Evolutionary conservation across 1,140 invertebrate genomes (phyloP).

Genomic region (Neelides sp.): DNA sequence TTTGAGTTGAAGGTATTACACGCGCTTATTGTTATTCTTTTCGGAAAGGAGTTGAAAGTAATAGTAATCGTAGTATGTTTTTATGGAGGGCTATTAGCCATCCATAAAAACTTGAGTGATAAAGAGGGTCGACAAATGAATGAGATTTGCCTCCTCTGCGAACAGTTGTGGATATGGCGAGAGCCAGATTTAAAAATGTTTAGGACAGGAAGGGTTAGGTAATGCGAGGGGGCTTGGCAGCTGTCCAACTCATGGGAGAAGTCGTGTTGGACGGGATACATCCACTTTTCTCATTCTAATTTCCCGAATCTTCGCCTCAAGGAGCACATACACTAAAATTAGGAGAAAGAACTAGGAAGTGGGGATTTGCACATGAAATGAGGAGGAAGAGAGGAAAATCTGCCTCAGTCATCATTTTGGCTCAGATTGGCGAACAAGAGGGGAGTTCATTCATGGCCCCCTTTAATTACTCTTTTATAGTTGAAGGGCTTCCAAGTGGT

Average conservation of each 20-base stretch:
- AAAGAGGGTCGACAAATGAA: neutral
- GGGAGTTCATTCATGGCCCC: too few species aligned
- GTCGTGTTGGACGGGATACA: too few species aligned
- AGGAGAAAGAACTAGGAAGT: conserved; percentile 12
- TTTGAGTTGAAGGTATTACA: conserved; percentile 85
- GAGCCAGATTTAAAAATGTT: neutral
- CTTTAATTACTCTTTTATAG: too few species aligned
- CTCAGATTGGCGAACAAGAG: too few species aligned
- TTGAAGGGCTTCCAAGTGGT: too few species aligned
- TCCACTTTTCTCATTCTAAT: conserved; percentile 5
- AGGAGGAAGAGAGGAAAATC: conserved; percentile 1
- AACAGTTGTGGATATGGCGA: conserved; percentile 3
- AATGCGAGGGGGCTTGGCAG: conserved; percentile 3
- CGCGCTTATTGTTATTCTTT: too few species aligned
- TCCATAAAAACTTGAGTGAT: neutral
- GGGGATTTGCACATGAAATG: neutral
- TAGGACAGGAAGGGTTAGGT: too few species aligned
- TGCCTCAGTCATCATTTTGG: too few species aligned
- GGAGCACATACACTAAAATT: conserved; percentile 11
- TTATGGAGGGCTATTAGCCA: neutral
- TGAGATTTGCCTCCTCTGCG: neutral
- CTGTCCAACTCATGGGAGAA: too few species aligned
- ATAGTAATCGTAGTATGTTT: neutral
- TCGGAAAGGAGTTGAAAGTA: conserved; percentile 36
- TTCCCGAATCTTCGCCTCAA: conserved; percentile 9